Conservation (phyloP, 2,113 vertebrate species). For the Chloropsis hardwickii region DNA sequence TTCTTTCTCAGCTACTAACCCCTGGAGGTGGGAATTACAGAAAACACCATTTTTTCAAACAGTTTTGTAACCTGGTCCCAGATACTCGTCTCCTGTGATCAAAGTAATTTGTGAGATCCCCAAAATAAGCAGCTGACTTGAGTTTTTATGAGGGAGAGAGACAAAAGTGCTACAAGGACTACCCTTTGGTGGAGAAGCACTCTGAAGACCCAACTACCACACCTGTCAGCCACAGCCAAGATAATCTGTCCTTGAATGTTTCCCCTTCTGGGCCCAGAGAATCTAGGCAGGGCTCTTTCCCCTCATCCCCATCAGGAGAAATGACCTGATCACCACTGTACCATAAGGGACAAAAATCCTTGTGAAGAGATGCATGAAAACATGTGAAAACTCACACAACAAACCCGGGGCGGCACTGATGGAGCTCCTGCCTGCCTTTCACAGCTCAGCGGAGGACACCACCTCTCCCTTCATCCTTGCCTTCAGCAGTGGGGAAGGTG, state of each 20-base stretch:
- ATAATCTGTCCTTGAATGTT: neutral
- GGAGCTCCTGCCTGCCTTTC: neutral
- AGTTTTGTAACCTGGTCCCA: neutral
- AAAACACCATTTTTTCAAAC: neutral
- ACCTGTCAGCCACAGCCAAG: neutral
- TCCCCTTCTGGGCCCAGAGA: neutral
- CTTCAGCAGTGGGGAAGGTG: neutral
- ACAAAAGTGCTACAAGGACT: neutral
- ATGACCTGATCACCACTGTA: neutral
- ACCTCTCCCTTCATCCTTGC: neutral
- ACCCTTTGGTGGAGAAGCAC: neutral
- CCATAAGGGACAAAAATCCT: neutral
- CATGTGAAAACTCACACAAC: neutral
- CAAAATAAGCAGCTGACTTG: neutral
- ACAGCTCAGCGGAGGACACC: neutral
- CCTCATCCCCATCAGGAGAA: neutral
- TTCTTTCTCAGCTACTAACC: neutral
- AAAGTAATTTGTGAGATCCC: neutral
- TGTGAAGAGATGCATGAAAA: neutral
- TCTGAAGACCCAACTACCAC: neutral
- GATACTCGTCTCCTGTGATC: neutral
- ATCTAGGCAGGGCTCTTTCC: neutral
- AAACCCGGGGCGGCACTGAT: fast-evolving
- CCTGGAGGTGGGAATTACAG: neutral
- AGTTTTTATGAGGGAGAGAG: neutral